These are phyloP conservation scores for Sthenelais limicola DNA, from an alignment of 2,888 invertebrate species.

Conservation along the genomic window DNA sequence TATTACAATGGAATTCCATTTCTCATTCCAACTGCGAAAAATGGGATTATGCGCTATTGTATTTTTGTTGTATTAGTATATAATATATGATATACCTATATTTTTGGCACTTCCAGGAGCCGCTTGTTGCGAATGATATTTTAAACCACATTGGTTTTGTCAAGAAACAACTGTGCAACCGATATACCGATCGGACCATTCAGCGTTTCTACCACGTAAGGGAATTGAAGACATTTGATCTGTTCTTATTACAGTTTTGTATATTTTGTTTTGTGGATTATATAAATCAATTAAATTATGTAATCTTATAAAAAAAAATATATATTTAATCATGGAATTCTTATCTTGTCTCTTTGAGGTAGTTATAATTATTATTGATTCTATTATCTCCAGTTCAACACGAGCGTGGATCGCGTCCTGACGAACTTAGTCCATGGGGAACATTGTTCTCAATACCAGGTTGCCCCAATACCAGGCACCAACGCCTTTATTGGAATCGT, in stretches of 20 bases:
- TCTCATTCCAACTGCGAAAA: too few relatives aligned
- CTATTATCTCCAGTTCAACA: constrained; percentile 81
- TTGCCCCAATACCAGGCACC: constrained; percentile 82
- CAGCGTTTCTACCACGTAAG: constrained; percentile 78
- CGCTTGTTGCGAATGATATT: constrained; percentile 90
- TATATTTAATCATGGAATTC: neutral
- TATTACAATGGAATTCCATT: too few relatives aligned
- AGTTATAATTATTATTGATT: neutral
- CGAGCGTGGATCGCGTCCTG: constrained; percentile 82
- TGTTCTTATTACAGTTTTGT: too few relatives aligned
- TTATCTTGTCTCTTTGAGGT: neutral
- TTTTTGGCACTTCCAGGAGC: constrained; percentile 80
- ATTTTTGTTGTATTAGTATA: too few relatives aligned
- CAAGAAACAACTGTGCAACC: constrained; percentile 86
- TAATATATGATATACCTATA: constrained; percentile 10
- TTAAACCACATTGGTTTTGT: constrained; percentile 88
- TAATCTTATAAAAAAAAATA: too few relatives aligned
- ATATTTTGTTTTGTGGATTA: too few relatives aligned
- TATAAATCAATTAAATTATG: too few relatives aligned
- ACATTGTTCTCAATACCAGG: constrained; percentile 88
- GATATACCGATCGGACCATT: constrained; percentile 87
- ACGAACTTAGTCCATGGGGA: constrained; percentile 90
- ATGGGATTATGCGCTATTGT: too few relatives aligned
- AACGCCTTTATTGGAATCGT: constrained; percentile 91
- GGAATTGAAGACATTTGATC: too few relatives aligned